Evolutionary conservation across 1,140 invertebrate species (phyloP).

Genomic region (Tetramorium simillimum): DNA sequence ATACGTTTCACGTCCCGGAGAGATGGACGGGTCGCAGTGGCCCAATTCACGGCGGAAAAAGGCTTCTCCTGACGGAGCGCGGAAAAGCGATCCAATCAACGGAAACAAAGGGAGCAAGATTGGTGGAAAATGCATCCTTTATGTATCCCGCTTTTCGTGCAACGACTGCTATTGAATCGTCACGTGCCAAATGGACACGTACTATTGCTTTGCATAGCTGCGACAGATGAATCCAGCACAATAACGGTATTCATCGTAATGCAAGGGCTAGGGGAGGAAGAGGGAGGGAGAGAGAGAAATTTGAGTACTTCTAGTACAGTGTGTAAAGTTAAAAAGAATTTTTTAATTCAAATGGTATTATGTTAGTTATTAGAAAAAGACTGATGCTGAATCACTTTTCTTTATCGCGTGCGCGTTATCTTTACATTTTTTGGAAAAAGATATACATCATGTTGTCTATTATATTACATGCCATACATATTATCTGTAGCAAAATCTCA

Average conservation of each 20-base stretch:
- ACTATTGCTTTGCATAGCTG: neutral
- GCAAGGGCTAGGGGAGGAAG: no score
- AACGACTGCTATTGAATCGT: conserved; percentile 19
- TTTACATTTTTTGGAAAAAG: neutral
- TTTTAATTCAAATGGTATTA: neutral
- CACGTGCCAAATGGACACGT: conserved; percentile 18
- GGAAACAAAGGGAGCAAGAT: conserved; percentile 61
- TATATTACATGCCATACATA: neutral
- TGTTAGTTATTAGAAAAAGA: neutral
- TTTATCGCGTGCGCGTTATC: neutral
- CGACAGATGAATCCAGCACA: neutral
- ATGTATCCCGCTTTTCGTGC: conserved; percentile 40
- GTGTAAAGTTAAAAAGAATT: neutral
- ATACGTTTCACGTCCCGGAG: conserved; percentile 30
- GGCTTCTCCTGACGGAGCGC: conserved; percentile 25
- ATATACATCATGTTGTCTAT: neutral
- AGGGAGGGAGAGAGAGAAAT: neutral
- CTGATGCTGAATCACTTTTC: neutral
- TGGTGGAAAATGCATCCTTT: conserved; percentile 62
- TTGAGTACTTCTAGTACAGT: neutral
- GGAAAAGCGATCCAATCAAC: conserved; percentile 61
- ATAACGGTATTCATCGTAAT: neutral
- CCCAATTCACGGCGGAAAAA: conserved; percentile 16
- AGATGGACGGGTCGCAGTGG: conserved; percentile 7
- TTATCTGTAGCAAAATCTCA: neutral